phyloP scores from a whole-genome alignment of 2,113 vertebrate genomes.

The Octodon degus region DNA sequence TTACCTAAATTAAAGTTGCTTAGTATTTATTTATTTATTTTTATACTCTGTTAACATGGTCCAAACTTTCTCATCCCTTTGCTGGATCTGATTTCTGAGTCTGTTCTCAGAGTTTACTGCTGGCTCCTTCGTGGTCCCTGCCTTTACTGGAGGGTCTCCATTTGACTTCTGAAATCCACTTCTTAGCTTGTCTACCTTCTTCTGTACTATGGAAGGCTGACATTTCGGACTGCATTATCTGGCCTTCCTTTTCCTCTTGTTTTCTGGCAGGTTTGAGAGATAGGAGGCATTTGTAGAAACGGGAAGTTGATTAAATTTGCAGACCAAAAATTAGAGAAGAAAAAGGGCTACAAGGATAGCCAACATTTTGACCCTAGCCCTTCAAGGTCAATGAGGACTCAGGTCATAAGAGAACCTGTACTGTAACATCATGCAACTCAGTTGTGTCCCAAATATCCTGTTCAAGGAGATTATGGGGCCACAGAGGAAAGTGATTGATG shows the following conservation, averaged over 20 bases:
- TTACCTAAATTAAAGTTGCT: neutral
- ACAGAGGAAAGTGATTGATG: no score
- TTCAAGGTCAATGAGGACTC: no score
- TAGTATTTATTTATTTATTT: neutral
- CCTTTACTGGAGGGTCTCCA: neutral
- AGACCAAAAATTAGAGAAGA: no score
- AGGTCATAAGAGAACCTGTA: no score
- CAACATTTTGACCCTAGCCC: no score
- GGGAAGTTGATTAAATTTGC: neutral
- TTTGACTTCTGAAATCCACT: neutral
- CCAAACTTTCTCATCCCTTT: neutral
- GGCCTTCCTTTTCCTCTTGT: neutral
- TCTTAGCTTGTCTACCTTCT: neutral
- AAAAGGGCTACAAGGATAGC: no score
- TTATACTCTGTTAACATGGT: neutral
- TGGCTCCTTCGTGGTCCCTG: neutral
- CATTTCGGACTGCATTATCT: neutral
- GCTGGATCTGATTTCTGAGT: neutral
- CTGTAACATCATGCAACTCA: no score
- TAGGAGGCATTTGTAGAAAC: neutral
- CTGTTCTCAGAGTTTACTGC: neutral
- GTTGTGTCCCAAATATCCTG: no score
- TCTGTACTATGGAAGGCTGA: neutral
- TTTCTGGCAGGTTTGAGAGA: neutral
- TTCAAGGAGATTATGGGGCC: no score